A percentile compares a stretch with the other conserved stretches of the same genome.
phyloP scores from a whole-genome alignment of 2,888 invertebrate species.

The Leuctra nigra region DNA sequence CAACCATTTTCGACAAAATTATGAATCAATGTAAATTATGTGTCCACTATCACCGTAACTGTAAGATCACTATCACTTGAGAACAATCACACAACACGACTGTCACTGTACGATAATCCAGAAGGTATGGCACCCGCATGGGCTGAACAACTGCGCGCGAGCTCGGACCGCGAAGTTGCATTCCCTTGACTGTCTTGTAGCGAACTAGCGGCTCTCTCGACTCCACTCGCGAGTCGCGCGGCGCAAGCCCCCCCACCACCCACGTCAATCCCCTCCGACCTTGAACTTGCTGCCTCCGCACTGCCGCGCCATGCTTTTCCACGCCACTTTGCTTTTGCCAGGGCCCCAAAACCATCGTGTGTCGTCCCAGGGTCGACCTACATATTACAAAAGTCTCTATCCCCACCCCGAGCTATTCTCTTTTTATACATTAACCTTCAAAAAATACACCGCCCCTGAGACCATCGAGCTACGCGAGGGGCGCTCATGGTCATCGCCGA shows the following conservation, averaged over 20 bases:
- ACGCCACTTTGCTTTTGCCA: slow-evolving; percentile 11
- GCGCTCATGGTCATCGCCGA: slow-evolving; percentile 14
- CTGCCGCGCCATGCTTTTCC: slow-evolving; percentile 17
- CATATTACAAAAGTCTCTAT: slow-evolving; percentile 5
- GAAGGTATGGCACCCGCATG: neutral
- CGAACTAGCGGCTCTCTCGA: neutral
- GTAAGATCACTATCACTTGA: neutral
- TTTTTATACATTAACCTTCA: slow-evolving; percentile 22
- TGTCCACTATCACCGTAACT: slow-evolving; percentile 20
- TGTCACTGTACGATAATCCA: neutral
- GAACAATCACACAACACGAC: neutral
- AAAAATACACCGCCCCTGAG: slow-evolving; percentile 15
- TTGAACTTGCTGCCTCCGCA: slow-evolving; percentile 41
- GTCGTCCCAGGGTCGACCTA: slow-evolving; percentile 19
- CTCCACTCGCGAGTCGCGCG: slow-evolving; percentile 37
- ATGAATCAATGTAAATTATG: slow-evolving; percentile 1
- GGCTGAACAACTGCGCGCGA: slow-evolving; percentile 2
- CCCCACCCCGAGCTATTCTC: slow-evolving; percentile 7
- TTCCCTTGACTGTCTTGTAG: neutral
- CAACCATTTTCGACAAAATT: slow-evolving; percentile 53
- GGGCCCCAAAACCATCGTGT: slow-evolving; percentile 9
- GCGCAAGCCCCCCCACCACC: slow-evolving; percentile 28
- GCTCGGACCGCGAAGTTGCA: slow-evolving; percentile 3
- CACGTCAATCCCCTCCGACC: slow-evolving; percentile 45
- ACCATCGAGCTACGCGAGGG: slow-evolving; percentile 7